Evolutionary conservation across 2,888 invertebrate genomes (phyloP), one percentile per base, ranked within the genome.

Genomic region (Pandemis corylana): DNA sequence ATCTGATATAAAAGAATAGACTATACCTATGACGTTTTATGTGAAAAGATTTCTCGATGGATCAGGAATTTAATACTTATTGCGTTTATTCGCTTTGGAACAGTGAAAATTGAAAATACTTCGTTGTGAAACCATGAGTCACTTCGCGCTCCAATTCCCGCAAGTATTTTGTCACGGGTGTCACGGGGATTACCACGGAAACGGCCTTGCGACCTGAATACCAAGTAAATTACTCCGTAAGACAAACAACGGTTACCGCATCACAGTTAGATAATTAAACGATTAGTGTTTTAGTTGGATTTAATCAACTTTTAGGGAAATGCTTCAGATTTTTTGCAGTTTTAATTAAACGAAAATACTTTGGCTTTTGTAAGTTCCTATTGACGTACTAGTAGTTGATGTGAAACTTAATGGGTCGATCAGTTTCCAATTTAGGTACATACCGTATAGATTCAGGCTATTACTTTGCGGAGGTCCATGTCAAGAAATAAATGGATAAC

Each of bases 141-240:
- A 68, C 68, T 68, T 42, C 53, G 41, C 73, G 59, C 59, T 74
- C 65, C 59, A 74, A 36, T 74, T 74, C 46, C 56, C 49, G 46
- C 59, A 20, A 64, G 69, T 69, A 59, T 71, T 75, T 74, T 44
- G 74, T 70, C 69, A 66, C 65, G 65, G 74, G 65, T 63, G 71
- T 75, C 75, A 71, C 71, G 62, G 63, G 67, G 67, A 75, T 75
- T 71, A 74, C 74, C 62, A 46, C 67, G 63, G 51, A 71, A 75
- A 71, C 62, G 75, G 71, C 75, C 75, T 75, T 75, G 75, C 61
- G 75, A 67, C 75, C 70, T 53, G 71, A 71, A 75, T 71, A 75
- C 75, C 62, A 67, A 46, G 75, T 63, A 53, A 75, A 74, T 74
- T 74, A 71, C 75, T 46, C 75, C 51, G 70, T 15, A 67, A 71